Evolutionary conservation across 2,888 invertebrate species (phyloP).

Genomic region (Harmothoe impar): DNA sequence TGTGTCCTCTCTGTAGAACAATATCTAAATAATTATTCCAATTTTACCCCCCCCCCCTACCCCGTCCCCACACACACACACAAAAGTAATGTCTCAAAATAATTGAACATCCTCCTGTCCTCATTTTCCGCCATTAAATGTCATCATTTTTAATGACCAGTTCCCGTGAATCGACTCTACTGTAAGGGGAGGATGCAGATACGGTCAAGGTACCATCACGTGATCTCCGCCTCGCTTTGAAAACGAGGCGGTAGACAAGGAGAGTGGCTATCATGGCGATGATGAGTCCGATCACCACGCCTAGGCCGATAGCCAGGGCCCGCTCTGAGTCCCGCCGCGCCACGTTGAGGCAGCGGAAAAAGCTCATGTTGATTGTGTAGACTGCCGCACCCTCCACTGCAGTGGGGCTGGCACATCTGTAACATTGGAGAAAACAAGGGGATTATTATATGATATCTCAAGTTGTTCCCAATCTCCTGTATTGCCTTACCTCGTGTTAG

Average conservation of each 20-base stretch:
- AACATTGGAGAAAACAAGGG: background rate
- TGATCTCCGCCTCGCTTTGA: constrained; percentile 55
- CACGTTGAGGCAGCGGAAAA: constrained; percentile 46
- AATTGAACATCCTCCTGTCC: background rate
- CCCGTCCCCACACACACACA: too few species aligned
- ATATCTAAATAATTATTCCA: too few species aligned
- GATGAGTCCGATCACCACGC: constrained; percentile 49
- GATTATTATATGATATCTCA: background rate
- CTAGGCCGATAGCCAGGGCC: constrained; percentile 56
- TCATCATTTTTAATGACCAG: constrained; percentile 41
- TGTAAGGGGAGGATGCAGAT: constrained; percentile 49
- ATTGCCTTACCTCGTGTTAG: too few species aligned
- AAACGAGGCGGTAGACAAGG: constrained; percentile 58
- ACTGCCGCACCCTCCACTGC: constrained; percentile 31
- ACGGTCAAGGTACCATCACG: constrained; percentile 36
- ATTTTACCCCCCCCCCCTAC: too few species aligned
- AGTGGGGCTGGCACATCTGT: constrained; percentile 39
- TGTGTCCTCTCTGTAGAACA: too few species aligned
- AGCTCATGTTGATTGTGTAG: constrained; percentile 46
- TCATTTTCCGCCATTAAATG: background rate
- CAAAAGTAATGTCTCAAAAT: too few species aligned
- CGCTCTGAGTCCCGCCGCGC: constrained; percentile 40
- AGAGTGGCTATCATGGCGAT: constrained; percentile 52
- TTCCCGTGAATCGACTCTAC: constrained; percentile 42
- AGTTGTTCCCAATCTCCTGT: too few species aligned